Base-by-base conservation (phyloP, 2,888 invertebrate species). In the Amiota communis region DNA sequence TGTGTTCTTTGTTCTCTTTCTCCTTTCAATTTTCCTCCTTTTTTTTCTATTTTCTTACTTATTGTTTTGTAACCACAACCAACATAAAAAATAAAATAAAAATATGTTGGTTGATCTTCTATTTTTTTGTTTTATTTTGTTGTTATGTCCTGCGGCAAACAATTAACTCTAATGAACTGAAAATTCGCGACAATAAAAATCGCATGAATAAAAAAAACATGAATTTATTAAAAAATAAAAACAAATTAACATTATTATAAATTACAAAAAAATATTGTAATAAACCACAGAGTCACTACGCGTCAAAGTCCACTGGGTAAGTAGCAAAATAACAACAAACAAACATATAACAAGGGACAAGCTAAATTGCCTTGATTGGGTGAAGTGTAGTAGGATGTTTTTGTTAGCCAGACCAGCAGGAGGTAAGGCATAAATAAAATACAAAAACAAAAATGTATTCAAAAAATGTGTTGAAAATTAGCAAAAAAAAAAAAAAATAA, bases 221-320 rank as follows among this genome's bases (percentile, higher is more conserved):
- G n/a, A 75, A 64, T 65, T 73, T 63, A 69, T 48, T 69, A 64
- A 75, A 73, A 72, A 68, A 72, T 53, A 70, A 74, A 57, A 70
- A 68, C 53, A 70, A 13, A 67, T 74, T 12, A 65, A 49, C 59
- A 73, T 63, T 36, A 53, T 67, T 23, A 51, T 13, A 57, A 72
- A 71, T 64, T 36, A 63, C 47, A 53, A 53, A 69, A 51, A 53
- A 53, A 47, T 73, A 75, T 61, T 67, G 64, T 65, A 72, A 78
- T 75, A 77, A 74, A 72, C 70, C 73, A 72, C 77, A 87, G 88
- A 84, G 70, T 79, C 80, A 77, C 77, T 88, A 76, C 87, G 88
- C 78, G 83, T 88, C 72, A 88, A 86, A 80, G 88, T 89, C 73
- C 88, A 88, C 71, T 88, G 88, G 88, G 88, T 88, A 77, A 88